Evolutionary conservation across 1,140 invertebrate species (phyloP).

Genomic region (Adelges cooleyi): DNA sequence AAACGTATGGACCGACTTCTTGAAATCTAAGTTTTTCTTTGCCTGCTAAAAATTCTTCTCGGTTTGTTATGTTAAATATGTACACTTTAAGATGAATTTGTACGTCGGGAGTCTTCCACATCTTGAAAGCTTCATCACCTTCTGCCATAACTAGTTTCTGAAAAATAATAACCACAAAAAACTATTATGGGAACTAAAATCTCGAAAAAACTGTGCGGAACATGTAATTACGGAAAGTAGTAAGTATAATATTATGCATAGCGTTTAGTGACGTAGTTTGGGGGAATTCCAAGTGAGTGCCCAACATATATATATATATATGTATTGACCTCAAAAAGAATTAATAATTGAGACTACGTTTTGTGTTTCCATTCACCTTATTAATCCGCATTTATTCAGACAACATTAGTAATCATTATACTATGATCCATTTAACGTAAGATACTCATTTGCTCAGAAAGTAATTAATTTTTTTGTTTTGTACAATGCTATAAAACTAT

Average conservation of each 20-base stretch:
- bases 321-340: no score
- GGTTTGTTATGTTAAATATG: constrained; percentile 81
- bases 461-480: no score
- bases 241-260: not conserved
- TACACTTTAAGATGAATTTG: constrained; percentile 73
- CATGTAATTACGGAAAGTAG: not conserved
- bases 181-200: not conserved
- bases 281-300: no score
- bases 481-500: no score
- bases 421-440: no score
- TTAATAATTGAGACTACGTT: no score
- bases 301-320: no score
- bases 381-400: no score
- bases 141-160: constrained; percentile 60
- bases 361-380: no score
- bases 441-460: no score
- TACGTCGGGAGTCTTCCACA: constrained; percentile 73
- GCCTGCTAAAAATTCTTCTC: constrained; percentile 60
- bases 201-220: not conserved
- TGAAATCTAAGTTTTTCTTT: constrained; percentile 57
- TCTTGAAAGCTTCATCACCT: constrained; percentile 66
- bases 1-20: constrained; percentile 82
- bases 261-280: not conserved
- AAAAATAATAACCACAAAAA: no score
- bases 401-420: no score